Evolutionary conservation across 2,113 vertebrate species (phyloP).

Genomic region (Sterna hirundo): DNA sequence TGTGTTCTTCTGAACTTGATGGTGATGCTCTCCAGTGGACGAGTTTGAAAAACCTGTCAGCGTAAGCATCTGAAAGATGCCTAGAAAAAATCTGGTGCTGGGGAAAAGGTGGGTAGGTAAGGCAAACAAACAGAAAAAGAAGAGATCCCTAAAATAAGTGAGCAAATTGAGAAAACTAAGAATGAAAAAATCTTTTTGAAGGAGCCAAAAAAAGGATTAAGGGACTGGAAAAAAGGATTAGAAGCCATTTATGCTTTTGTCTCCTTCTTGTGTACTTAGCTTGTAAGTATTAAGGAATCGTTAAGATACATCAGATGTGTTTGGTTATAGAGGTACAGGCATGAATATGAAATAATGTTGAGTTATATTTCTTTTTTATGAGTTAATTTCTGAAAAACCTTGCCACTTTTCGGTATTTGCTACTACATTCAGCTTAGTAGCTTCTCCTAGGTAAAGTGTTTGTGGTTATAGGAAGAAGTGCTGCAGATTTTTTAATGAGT

Average conservation of each 20-base stretch:
- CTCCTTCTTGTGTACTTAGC: background rate
- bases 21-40: background rate
- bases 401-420: background rate
- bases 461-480: background rate
- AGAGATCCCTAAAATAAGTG: background rate
- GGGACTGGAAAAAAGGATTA: background rate
- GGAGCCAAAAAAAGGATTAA: background rate
- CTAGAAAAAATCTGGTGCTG: background rate
- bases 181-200: background rate
- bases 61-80: background rate
- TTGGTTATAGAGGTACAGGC: background rate
- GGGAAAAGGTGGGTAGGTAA: background rate
- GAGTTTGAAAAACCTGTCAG: background rate
- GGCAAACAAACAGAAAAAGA: background rate
- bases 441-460: background rate
- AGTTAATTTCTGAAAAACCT: background rate
- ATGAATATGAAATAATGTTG: background rate
- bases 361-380: background rate
- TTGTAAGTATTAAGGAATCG: background rate
- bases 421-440: background rate
- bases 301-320: rapidly evolving
- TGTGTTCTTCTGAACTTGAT: background rate
- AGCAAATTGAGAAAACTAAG: background rate
- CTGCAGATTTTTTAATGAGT: background rate
- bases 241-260: background rate